Conservation (phyloP, 1,140 invertebrate species). For the Zaprionus nigranus region DNA sequence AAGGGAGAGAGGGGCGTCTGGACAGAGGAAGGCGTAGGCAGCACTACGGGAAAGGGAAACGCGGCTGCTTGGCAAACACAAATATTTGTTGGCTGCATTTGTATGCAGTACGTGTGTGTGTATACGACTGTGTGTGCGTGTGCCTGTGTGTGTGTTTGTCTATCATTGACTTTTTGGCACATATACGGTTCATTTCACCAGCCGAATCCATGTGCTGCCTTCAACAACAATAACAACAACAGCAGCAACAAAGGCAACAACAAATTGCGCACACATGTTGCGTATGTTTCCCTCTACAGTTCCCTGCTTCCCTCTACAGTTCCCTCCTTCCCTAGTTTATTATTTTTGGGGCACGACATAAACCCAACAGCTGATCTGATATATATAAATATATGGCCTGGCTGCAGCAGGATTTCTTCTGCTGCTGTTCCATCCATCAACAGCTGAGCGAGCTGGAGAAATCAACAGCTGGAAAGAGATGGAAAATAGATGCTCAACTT, state of each 20-base stretch:
- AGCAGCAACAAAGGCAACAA: constrained; percentile 23
- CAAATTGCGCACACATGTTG: constrained; percentile 56
- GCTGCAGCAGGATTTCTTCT: constrained; percentile 21
- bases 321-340: not conserved
- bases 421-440: constrained; percentile 23
- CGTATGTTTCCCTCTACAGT: constrained; percentile 24
- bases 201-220: constrained; percentile 44
- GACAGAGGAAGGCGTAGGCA: not conserved
- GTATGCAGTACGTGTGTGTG: not conserved
- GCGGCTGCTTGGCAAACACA: constrained; percentile 4
- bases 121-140: not conserved
- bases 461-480: constrained; percentile 25
- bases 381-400: constrained; percentile 24
- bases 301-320: not conserved
- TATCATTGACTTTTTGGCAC: constrained; percentile 56
- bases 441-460: constrained; percentile 43
- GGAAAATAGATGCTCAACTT: constrained; percentile 9
- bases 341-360: constrained; percentile 23
- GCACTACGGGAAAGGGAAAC: not conserved
- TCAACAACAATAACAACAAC: constrained; percentile 24
- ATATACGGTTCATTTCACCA: constrained; percentile 51
- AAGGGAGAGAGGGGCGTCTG: not conserved
- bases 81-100: not conserved
- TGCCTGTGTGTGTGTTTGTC: constrained; percentile 25
- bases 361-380: constrained; percentile 46